These are phyloP conservation scores for Archivesica marissinica DNA, from an alignment of 1,140 invertebrate species.

Conservation along the genomic window DNA sequence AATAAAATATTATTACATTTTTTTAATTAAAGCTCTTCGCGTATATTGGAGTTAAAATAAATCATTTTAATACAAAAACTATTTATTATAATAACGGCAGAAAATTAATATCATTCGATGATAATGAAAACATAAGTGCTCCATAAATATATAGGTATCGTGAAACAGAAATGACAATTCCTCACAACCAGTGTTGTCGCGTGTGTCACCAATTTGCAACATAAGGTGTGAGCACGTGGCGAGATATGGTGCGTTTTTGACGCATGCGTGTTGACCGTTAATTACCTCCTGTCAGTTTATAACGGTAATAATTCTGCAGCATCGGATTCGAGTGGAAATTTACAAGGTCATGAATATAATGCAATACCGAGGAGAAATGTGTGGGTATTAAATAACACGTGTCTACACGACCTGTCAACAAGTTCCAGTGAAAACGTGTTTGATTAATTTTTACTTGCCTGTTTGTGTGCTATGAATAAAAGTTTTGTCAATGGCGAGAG, in stretches of 20 bases:
- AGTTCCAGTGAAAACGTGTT: neutral
- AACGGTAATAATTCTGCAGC: conserved; percentile 9
- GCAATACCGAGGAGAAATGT: neutral
- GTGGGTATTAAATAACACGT: neutral
- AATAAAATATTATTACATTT: too few species aligned
- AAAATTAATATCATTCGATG: too few species aligned
- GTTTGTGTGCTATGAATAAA: neutral
- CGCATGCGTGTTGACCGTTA: neutral
- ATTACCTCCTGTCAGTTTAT: conserved; percentile 23
- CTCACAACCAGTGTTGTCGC: neutral
- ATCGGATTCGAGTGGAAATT: neutral
- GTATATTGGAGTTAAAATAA: too few species aligned
- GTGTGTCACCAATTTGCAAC: conserved; percentile 3
- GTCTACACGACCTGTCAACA: neutral
- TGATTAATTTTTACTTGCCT: neutral
- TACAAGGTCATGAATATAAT: neutral
- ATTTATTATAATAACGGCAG: too few species aligned
- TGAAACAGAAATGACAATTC: too few species aligned
- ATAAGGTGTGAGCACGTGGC: conserved; percentile 15
- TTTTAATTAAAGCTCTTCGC: too few species aligned
- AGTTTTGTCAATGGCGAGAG: neutral
- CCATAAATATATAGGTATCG: too few species aligned
- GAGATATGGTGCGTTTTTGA: neutral
- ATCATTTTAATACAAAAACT: too few species aligned
- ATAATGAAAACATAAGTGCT: too few species aligned